Percentiles rank a stretch among this genome's conserved stretches.
Evolutionary conservation across 1,140 invertebrate species (phyloP).

Genomic region (Drosophila repletoides): DNA sequence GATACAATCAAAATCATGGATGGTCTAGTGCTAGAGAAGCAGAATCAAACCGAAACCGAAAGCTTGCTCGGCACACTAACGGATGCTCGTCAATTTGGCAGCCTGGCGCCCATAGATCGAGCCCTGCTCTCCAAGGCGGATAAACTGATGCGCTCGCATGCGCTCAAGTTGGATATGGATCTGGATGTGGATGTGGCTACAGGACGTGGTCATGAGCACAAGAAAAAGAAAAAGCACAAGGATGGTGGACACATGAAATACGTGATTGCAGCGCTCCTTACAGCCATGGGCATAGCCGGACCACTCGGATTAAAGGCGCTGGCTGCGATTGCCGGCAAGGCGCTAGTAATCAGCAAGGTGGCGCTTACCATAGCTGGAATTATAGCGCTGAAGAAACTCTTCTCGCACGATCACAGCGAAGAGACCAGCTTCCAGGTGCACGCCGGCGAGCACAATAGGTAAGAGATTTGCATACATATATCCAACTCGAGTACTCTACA

Average conservation of each 20-base stretch:
- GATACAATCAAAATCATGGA: constrained; percentile 85
- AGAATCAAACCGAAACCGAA: constrained; percentile 82
- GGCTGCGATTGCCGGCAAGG: constrained; percentile 87
- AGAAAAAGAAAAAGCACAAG: constrained; percentile 68
- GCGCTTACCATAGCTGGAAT: constrained; percentile 87
- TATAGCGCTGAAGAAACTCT: constrained; percentile 87
- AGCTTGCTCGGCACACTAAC: constrained; percentile 61
- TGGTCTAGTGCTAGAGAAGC: constrained; percentile 84
- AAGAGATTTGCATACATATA: constrained; percentile 27
- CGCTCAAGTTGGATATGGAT: constrained; percentile 67
- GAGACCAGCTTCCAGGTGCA: constrained; percentile 87
- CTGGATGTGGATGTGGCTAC: neutral
- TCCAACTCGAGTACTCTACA: neutral
- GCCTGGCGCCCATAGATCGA: constrained; percentile 64
- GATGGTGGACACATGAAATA: constrained; percentile 83
- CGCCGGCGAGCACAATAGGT: constrained; percentile 86
- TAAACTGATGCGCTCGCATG: constrained; percentile 73
- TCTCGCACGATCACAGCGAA: constrained; percentile 85
- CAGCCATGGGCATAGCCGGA: constrained; percentile 86
- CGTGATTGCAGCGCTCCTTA: constrained; percentile 85
- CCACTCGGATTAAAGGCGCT: constrained; percentile 85
- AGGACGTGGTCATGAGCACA: constrained; percentile 44
- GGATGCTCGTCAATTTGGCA: constrained; percentile 68
- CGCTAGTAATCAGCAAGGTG: constrained; percentile 87
- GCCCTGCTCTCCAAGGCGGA: constrained; percentile 72